Evolutionary conservation across 2,113 vertebrate genomes (phyloP).

Genomic region (Alethe diademata): DNA sequence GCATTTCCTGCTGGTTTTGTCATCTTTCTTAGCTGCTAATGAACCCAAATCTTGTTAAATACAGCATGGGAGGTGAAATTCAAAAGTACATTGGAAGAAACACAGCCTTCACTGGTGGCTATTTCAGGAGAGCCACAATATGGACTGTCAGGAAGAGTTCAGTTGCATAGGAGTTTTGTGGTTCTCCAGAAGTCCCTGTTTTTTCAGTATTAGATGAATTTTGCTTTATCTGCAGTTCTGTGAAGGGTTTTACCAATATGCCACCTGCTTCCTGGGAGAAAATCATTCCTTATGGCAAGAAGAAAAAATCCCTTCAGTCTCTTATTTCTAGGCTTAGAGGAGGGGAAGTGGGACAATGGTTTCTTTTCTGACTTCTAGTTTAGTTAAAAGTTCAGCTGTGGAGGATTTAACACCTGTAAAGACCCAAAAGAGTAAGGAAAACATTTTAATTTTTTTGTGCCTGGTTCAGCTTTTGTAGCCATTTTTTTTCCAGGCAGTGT

Average conservation of each 20-base stretch:
- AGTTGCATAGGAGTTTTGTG: not conserved
- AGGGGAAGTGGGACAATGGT: not conserved
- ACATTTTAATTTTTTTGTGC: rapidly evolving
- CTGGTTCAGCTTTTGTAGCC: not conserved
- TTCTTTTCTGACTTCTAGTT: not conserved
- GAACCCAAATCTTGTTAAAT: not conserved
- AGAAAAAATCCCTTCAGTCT: not conserved
- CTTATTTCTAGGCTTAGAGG: not conserved
- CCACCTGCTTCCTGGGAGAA: not conserved
- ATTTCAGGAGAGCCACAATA: not conserved
- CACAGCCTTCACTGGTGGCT: not conserved
- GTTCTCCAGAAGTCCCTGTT: not conserved
- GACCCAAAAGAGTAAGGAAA: not conserved
- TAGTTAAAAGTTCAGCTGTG: rapidly evolving
- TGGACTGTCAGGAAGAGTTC: not conserved
- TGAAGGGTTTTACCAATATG: not conserved
- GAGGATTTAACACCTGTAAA: not conserved
- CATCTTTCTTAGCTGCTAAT: not conserved
- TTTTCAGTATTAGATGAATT: not conserved
- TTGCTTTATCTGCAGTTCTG: not conserved
- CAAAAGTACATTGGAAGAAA: not conserved
- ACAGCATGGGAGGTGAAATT: not conserved
- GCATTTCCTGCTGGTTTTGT: not conserved
- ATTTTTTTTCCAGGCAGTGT: not conserved
- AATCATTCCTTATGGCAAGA: not conserved